Base-by-base conservation (phyloP, 1,140 invertebrate genomes). In the Dreissena rostriformis region DNA sequence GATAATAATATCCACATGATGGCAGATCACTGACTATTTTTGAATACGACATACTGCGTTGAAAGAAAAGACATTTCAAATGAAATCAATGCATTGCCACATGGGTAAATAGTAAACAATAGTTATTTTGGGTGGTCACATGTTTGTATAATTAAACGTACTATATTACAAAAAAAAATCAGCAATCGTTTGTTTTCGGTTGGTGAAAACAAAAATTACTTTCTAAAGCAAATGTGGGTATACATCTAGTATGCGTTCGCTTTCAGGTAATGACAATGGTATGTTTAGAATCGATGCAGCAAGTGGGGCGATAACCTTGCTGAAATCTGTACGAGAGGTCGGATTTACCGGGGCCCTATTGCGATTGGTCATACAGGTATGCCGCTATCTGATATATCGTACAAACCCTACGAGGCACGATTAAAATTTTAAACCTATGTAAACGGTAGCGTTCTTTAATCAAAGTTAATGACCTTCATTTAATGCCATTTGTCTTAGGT, bases 291-390 rank as follows among this genome's bases (percentile, higher is more conserved):
- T 82, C 14, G 51, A 82, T 28, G 24, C 15, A 6, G 19, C 22
- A 12, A 82, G 71, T 53, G 80, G 70, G 4, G 80, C 19, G 17
- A 24, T 82, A 8, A 68, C 4, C 15, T 61, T 67, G 52, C 24
- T 15, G 0, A 82, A 24, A 52, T 82, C 80, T 14, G 72, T 82
- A 0, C 10, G 29, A 14, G 51, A 67, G 2, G 61, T 61, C 14
- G 28, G 68, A 11, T 61, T 74, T 29, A 57, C 71, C 2, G 72
- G 73, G 19, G 49, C 57, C 14, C 71, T 73, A 39, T 74, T 82
- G 17, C 74, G 71, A 75, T 63, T 82, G 2, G 72, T 82, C 29
- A 53, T 82, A 22, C 24, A 82, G 80, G 80, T 82, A 74, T 2
- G 15, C 22, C 11, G 2, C 6, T 68, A 26, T 17, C 17, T 26